Evolutionary conservation across 2,888 invertebrate species (phyloP), one percentile per base, ranked within the genome.

Genomic region (Pantelozetes paolii): DNA sequence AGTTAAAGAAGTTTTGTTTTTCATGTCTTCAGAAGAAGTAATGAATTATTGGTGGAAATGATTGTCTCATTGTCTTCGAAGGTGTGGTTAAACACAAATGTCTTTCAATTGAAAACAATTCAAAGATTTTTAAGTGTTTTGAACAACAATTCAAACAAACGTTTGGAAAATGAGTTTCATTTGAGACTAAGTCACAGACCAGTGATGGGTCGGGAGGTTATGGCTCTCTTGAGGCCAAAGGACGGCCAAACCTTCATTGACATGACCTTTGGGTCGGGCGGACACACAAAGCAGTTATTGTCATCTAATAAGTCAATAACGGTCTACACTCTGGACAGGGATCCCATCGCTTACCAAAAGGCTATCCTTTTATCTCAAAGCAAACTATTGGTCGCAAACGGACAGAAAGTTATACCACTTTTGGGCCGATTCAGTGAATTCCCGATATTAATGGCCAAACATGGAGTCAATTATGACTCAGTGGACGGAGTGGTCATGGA

Each of bases 181-280:
- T 69, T 42, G 23, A 69, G 5, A 57, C 36, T 74, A n/a, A 23
- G n/a, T 23, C 75, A 75, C 73, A 28, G 45, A 15, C 75, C 75
- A 26, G 72, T 75, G 0, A 42, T 75, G 67, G 45, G 72, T 48
- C 62, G 69, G 23, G 72, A 75, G 40, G 59, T 75, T 6, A n/a
- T 57, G 30, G 30, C 59, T n/a, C 54, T 28, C 11, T 40, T 74
- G 32, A 20, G 48, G 8, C 76, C 76, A 42, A 72, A 72, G 70
- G 75, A 76, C 50, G 76, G 77, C 15, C 70, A 90, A 82, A 83
- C 86, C 8, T 88, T 91, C 78, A 84, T 97, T 77, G 97, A 97
- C 81, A 94, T 95, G 94, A 97, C 97, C 18, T 97, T 96, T 84
- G 96, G 97, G 36, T 90, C 90, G 28, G 97, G 97, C 9, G 96